These are phyloP conservation scores for Melanargia galathea DNA, from an alignment of 2,888 invertebrate species.

Conservation along the genomic window DNA sequence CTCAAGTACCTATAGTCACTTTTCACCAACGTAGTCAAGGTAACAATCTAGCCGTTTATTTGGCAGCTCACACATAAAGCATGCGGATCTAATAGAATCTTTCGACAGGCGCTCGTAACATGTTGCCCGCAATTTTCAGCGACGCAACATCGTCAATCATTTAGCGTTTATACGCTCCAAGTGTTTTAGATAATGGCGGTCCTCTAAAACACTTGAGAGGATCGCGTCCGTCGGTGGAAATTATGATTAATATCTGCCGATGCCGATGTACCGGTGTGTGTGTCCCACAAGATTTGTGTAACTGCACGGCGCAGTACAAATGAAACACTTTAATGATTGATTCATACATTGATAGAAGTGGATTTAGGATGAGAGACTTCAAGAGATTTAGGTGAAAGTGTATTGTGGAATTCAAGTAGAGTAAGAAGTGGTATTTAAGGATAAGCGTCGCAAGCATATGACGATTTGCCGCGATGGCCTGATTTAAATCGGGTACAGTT, in stretches of 20 bases:
- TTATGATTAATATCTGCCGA: slow-evolving; percentile 77
- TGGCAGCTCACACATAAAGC: slow-evolving; percentile 36
- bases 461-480: too few species aligned
- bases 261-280: slow-evolving; percentile 63
- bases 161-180: slow-evolving; percentile 47
- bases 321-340: background rate
- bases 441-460: too few species aligned
- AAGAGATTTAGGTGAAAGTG: too few species aligned
- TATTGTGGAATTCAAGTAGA: too few species aligned
- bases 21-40: background rate
- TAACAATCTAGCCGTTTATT: background rate
- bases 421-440: too few species aligned
- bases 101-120: slow-evolving; percentile 51
- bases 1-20: too few species aligned
- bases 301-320: slow-evolving; percentile 2
- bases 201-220: slow-evolving; percentile 74
- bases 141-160: slow-evolving; percentile 47
- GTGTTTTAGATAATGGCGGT: slow-evolving; percentile 68
- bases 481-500: too few species aligned
- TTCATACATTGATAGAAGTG: too few species aligned
- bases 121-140: slow-evolving; percentile 44
- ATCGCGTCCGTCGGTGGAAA: slow-evolving; percentile 73
- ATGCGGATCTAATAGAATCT: slow-evolving; percentile 49
- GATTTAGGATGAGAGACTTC: too few species aligned
- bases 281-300: slow-evolving; percentile 43